Percentiles rank a stretch among this genome's conserved stretches.
phyloP scores from a whole-genome alignment of 2,113 vertebrate species.

The Ibidorhyncha struthersii region DNA sequence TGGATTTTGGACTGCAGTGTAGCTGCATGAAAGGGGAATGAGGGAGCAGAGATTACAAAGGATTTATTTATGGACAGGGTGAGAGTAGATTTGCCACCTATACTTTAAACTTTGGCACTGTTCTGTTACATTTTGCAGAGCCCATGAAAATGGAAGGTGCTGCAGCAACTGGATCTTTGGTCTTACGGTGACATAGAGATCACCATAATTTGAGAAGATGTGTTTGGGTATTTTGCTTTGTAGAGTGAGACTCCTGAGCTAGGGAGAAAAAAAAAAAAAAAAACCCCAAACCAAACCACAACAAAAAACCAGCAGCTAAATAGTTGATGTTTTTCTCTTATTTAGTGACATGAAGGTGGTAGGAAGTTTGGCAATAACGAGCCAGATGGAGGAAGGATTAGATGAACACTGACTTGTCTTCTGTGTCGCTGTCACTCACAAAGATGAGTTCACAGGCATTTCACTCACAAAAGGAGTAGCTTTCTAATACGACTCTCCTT shows the following conservation, averaged over 20 bases:
- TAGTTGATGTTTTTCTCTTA: background rate
- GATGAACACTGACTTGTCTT: background rate
- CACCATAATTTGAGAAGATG: background rate
- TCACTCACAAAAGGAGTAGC: background rate
- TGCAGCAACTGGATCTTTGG: background rate
- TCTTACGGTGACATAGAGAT: background rate
- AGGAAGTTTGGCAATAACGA: background rate
- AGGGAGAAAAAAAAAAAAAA: background rate
- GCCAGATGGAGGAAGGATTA: background rate
- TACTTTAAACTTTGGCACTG: background rate
- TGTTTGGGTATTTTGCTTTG: background rate
- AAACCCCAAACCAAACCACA: background rate
- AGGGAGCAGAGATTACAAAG: background rate
- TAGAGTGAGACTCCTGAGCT: background rate
- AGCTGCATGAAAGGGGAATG: background rate
- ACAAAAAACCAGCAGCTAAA: background rate
- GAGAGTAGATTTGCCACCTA: background rate
- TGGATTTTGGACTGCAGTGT: background rate
- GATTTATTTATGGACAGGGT: background rate
- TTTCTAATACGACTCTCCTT: slow-evolving; percentile 3
- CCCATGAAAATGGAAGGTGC: background rate
- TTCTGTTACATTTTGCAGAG: background rate
- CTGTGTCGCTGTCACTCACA: background rate
- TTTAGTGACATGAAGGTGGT: background rate
- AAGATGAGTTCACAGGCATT: background rate